These are phyloP conservation scores for Tenualosa ilisha DNA, from an alignment of 2,797 vertebrate species.

Conservation along the genomic window DNA sequence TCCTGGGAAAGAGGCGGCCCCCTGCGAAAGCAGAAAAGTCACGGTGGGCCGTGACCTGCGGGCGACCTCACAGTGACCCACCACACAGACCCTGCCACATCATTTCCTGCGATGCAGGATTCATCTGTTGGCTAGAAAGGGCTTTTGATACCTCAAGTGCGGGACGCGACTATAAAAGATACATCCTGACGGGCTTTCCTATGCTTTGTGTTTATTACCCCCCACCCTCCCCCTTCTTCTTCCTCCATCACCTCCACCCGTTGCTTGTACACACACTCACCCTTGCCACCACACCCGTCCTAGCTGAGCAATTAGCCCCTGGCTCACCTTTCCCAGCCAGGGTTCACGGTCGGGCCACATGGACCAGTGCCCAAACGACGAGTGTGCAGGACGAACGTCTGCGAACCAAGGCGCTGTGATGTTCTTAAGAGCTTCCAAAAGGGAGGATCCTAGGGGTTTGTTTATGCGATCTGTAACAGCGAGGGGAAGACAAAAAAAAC, in stretches of 20 bases:
- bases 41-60: slow-evolving; percentile 32
- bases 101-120: slow-evolving; percentile 72
- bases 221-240: background rate
- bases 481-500: slow-evolving; percentile 43
- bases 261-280: slow-evolving; percentile 53
- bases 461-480: slow-evolving; percentile 66
- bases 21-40: slow-evolving; percentile 34
- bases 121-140: slow-evolving; percentile 72
- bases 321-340: slow-evolving; percentile 70
- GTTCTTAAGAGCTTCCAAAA: slow-evolving; percentile 65
- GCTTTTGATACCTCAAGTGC: slow-evolving; percentile 73
- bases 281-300: slow-evolving; percentile 69
- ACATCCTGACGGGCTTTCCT: slow-evolving; percentile 78
- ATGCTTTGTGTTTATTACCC: slow-evolving; percentile 75
- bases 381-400: slow-evolving; percentile 58
- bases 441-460: slow-evolving; percentile 62
- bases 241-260: slow-evolving; percentile 34
- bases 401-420: slow-evolving; percentile 63
- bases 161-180: slow-evolving; percentile 72
- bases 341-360: slow-evolving; percentile 77
- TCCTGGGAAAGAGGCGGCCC: background rate
- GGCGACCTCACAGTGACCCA: slow-evolving; percentile 42
- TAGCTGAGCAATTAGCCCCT: slow-evolving; percentile 66
- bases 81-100: slow-evolving; percentile 61
- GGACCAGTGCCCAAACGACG: slow-evolving; percentile 67